These are phyloP conservation scores for Karalla daura DNA, from an alignment of 2,797 vertebrate species.

Conservation along the genomic window DNA sequence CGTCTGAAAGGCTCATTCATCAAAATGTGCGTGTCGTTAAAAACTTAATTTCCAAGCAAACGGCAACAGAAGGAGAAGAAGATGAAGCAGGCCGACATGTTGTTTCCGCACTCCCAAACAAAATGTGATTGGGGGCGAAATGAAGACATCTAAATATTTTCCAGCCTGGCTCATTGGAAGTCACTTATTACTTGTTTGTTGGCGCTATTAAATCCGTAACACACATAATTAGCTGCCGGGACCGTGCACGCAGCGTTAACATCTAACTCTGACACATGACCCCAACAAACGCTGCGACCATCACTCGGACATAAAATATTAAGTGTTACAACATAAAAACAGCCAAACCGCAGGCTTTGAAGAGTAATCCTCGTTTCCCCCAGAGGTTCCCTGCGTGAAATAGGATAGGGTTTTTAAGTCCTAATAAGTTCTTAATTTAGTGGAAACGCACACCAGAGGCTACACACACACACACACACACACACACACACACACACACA, in stretches of 20 bases:
- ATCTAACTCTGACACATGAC: conserved; percentile 60
- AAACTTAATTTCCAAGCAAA: conserved; percentile 9
- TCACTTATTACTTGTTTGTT: conserved; percentile 34
- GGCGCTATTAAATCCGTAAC: conserved; percentile 16
- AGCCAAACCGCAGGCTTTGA: conserved; percentile 66
- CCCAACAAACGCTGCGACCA: conserved; percentile 48
- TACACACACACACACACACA: conserved; percentile 30
- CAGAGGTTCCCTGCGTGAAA: conserved; percentile 66
- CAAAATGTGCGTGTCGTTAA: conserved; percentile 1
- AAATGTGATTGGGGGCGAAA: conserved; percentile 14
- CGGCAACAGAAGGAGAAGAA: conserved; percentile 6
- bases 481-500: conserved; percentile 11
- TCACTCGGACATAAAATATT: conserved; percentile 73
- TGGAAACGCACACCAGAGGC: conserved; percentile 52
- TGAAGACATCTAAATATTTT: conserved; percentile 35
- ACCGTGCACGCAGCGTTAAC: conserved; percentile 11
- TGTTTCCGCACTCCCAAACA: conserved; percentile 3
- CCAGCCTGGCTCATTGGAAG: conserved; percentile 13
- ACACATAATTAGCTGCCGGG: conserved; percentile 49
- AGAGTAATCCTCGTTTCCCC: conserved; percentile 66
- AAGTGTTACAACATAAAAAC: conserved; percentile 71
- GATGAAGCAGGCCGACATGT: not conserved
- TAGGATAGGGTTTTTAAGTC: conserved; percentile 70
- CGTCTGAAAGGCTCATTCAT: conserved; percentile 18
- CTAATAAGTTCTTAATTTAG: conserved; percentile 80